A percentile compares a stretch with the other conserved stretches of the same genome.
Conservation (phyloP, 1,140 invertebrate species). For the Drosophila subpulchrella region DNA sequence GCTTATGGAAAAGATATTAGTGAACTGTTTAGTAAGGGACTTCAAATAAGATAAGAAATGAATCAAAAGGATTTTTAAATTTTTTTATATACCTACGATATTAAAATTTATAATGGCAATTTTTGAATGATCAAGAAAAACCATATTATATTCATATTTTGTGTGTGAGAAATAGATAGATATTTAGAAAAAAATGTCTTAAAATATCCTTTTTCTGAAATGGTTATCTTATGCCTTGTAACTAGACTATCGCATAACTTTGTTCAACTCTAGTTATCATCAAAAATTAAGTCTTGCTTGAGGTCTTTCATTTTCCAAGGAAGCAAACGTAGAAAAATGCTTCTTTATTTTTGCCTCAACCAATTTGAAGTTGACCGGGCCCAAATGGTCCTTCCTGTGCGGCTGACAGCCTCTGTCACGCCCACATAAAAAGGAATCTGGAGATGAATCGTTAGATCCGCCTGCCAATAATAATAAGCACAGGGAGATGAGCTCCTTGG, state of each 20-base stretch:
- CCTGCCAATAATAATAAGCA: conserved; percentile 34
- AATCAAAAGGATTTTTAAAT: too few species aligned
- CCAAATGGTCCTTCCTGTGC: conserved; percentile 27
- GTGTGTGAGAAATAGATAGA: too few species aligned
- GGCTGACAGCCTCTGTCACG: conserved; percentile 43
- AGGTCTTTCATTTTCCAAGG: not conserved
- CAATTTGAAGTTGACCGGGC: conserved; percentile 6
- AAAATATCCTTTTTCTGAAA: too few species aligned
- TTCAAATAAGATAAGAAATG: not conserved
- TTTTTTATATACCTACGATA: too few species aligned
- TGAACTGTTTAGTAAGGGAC: not conserved
- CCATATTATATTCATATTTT: too few species aligned
- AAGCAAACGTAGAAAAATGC: conserved; percentile 22
- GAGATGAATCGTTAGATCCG: conserved; percentile 42
- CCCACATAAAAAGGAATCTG: conserved; percentile 26
- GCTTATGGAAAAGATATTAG: not conserved
- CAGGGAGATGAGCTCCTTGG: conserved; percentile 12
- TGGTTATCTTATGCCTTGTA: too few species aligned
- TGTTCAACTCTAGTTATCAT: not conserved
- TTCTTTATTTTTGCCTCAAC: conserved; percentile 11
- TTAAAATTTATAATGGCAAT: too few species aligned
- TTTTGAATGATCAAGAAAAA: too few species aligned
- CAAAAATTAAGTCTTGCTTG: too few species aligned
- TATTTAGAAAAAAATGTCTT: too few species aligned
- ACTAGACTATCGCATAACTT: too few species aligned